A percentile compares a stretch with the other conserved stretches of the same genome.
Evolutionary conservation across 1,140 invertebrate species (phyloP).

Genomic region (Prorops nasuta): DNA sequence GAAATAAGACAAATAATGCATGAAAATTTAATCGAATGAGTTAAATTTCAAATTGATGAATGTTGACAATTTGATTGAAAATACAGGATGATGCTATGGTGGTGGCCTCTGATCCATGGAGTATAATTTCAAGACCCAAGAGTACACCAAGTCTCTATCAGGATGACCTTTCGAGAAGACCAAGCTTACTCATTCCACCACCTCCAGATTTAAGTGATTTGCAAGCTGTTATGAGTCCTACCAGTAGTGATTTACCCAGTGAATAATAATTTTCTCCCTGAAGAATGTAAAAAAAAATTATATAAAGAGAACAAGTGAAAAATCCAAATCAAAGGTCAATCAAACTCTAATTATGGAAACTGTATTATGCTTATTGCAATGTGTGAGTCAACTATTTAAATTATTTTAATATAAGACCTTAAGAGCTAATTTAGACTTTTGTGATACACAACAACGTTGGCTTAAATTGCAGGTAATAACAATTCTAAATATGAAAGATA

Average conservation of each 20-base stretch:
- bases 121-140: slow-evolving; percentile 33
- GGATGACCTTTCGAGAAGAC: slow-evolving; percentile 37
- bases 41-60: slow-evolving; percentile 6
- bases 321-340: no score
- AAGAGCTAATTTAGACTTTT: no score
- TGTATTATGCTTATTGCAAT: slow-evolving; percentile 1
- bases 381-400: no score
- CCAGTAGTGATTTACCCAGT: slow-evolving; percentile 41
- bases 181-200: slow-evolving; percentile 37
- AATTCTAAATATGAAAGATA: no score
- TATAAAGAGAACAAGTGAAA: neutral
- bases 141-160: slow-evolving; percentile 39
- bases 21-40: no score
- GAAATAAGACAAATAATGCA: no score
- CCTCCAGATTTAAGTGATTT: slow-evolving; percentile 32
- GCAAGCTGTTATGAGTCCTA: slow-evolving; percentile 34
- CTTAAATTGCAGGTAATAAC: no score
- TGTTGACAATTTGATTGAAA: neutral
- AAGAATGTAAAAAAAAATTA: no score
- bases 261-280: slow-evolving; percentile 25
- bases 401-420: no score
- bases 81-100: slow-evolving; percentile 32
- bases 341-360: no score
- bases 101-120: slow-evolving; percentile 40
- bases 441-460: no score